Percentiles rank a stretch among this genome's conserved stretches.
Evolutionary conservation across 2,888 invertebrate genomes (phyloP).

Genomic region (Zootermopsis nevadensis): DNA sequence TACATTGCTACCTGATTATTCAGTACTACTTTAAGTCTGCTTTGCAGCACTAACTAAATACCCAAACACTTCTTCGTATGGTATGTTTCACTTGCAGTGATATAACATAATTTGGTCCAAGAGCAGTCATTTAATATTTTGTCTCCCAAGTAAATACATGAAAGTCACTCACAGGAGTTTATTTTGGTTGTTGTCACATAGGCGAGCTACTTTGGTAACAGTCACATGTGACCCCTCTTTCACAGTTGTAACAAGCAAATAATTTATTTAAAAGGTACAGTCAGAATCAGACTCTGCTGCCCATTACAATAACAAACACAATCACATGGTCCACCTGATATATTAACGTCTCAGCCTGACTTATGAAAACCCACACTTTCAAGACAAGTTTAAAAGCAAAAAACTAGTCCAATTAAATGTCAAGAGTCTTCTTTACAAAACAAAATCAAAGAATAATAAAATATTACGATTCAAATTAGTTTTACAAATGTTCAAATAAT

Average conservation of each 20-base stretch:
- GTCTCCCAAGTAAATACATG: not conserved
- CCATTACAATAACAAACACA: not conserved
- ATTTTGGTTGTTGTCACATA: not conserved
- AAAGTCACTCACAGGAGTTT: not conserved
- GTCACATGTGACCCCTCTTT: not conserved
- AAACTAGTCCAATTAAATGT: not conserved
- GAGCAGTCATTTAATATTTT: not conserved
- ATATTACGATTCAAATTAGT: not conserved
- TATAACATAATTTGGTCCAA: constrained; percentile 6
- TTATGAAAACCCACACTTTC: not conserved
- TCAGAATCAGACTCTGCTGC: not conserved
- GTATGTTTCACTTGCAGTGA: not conserved
- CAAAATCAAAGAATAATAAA: not conserved
- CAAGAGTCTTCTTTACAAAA: constrained; percentile 2
- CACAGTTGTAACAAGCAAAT: too few species aligned
- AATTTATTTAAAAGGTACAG: too few species aligned
- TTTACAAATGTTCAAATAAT: constrained; percentile 2
- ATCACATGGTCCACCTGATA: not conserved
- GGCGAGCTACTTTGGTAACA: not conserved
- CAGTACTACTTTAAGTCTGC: not conserved
- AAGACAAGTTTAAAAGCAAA: not conserved
- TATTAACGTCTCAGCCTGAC: not conserved
- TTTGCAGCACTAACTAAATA: not conserved
- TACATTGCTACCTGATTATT: not conserved
- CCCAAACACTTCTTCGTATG: too few species aligned